Evolutionary conservation across 2,888 invertebrate genomes (phyloP), one percentile per base, ranked within the genome.

Genomic region (Masnerella sp.): DNA sequence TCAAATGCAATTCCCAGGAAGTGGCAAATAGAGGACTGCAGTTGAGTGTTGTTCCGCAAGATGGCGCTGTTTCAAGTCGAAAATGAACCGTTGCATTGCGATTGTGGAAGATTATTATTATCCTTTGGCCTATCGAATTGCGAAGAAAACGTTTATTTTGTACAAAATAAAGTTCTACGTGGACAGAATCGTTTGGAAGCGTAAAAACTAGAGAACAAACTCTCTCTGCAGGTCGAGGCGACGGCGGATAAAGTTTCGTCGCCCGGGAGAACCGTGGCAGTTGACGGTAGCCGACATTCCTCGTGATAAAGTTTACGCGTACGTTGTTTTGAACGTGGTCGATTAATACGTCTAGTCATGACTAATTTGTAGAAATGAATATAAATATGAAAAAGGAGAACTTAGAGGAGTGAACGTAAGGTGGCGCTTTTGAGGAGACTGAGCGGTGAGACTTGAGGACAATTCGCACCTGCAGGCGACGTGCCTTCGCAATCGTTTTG

Each of bases 301-400:
- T 77, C 59, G 51, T 38, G 51, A 76, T 61, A 77, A 25, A 38
- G 25, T 25, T 62, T 22, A 64, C 36, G 64, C 51, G 36, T 47
- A 36, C 32, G 62, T 28, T 38, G 34, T 36, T 9, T 49, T 49
- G 5, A 54, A 61, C 54, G 47, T 47, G 47, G 49, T 25, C 20
- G 45, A 22, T 52, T 74, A 61, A 73, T 79, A 78, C 73, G 65
- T 76, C 79, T 78, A 81, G 79, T 78, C 79, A 79, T 80, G 79
- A 80, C 81, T 83, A 83, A 84, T 82, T 80, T 78, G 62, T 84
- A 83, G 79, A 79, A 82, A 82, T 79, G 79, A 83, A 83, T 83
- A 84, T 78, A 83, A 84, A 83, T 80, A 82, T 83, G 82, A 80
- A 83, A 80, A 84, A 84, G 84, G 84, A 85, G 82, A 85, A 85